Base-by-base conservation (phyloP, 1,140 invertebrate species). In the Lutraria rhynchaena region DNA sequence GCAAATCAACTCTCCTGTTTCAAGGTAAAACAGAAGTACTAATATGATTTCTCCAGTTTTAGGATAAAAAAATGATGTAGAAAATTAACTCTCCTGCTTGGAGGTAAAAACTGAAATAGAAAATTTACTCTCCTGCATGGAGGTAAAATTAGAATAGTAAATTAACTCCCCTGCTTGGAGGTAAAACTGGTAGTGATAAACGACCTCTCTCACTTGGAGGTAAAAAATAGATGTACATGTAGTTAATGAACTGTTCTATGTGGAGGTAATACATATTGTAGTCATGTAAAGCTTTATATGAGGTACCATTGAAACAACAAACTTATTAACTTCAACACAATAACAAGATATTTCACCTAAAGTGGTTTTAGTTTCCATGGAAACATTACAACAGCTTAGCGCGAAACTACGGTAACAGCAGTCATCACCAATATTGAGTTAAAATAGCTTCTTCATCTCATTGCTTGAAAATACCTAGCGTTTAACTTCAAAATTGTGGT, bases 351-450 rank as follows among this genome's bases (percentile, higher is more conserved):
- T 49, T 49, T 49, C 44, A 11, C 19, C 44, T 11, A 49, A 49
- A 49, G 11, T 11, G 44, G 19, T 19, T 49, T 49, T 11, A 19
- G 11, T 11, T 49, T 49, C 44, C 19, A 19, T 49, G 19, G 11
- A 11, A 49, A 49, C 44, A 9, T 11, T 49, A 49, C 11, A 49
- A 49, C 19, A 49, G 19, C 11, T 49, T 11, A 49, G 9, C 11
- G 33, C 41, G 35, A 44, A 41, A 44, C 3, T 17, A 44, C 61
- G 22, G 46, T 22, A 65, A 24, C 41, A 35, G 27, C 44, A 35
- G 41, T 44, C n/a, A 65, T 65, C 41, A 65, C 24, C 46, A 44
- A 65, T 22, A 65, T 24, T 11, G 44, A 49, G 9, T 49, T 49
- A 49, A 49, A 49, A 49, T 11, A 9, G 44, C 19, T 19, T 11